Evolutionary conservation across 2,797 vertebrate species (phyloP).

Genomic region (Epinephelus coioides): DNA sequence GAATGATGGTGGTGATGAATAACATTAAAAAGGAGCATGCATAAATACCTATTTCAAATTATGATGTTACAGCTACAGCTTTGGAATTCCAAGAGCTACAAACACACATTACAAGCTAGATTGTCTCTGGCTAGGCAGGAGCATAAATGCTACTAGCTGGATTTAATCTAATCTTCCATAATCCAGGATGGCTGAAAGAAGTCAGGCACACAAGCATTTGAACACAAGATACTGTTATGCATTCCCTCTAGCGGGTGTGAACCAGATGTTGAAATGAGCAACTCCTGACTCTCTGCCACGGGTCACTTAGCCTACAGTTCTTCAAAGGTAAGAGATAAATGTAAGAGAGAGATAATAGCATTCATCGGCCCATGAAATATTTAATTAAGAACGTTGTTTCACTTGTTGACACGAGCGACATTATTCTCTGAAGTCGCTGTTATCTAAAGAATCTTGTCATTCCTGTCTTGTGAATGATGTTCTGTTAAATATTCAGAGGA

Average conservation of each 20-base stretch:
- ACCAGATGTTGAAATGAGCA: conserved; percentile 50
- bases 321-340: conserved; percentile 1
- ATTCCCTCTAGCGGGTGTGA: conserved; percentile 22
- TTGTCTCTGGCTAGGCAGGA: conserved; percentile 44
- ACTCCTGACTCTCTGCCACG: conserved; percentile 18
- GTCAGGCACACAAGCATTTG: conserved; percentile 55
- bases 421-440: conserved; percentile 16
- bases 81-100: conserved; percentile 30
- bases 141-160: conserved; percentile 68
- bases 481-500: conserved; percentile 18
- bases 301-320: conserved; percentile 7
- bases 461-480: conserved; percentile 30
- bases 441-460: conserved; percentile 32
- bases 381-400: background rate
- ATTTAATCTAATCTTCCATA: conserved; percentile 85
- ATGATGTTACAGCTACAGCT: background rate
- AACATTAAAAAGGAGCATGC: background rate
- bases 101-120: conserved; percentile 19
- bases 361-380: background rate
- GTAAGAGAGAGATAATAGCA: background rate
- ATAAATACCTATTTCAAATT: background rate
- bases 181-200: conserved; percentile 78
- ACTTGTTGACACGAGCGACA: conserved; percentile 4
- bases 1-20: background rate
- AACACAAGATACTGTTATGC: conserved; percentile 24